Evolutionary conservation across 2,797 vertebrate genomes (phyloP), one percentile per base, ranked within the genome.

Genomic region (Chaetophractus vellerosus): DNA sequence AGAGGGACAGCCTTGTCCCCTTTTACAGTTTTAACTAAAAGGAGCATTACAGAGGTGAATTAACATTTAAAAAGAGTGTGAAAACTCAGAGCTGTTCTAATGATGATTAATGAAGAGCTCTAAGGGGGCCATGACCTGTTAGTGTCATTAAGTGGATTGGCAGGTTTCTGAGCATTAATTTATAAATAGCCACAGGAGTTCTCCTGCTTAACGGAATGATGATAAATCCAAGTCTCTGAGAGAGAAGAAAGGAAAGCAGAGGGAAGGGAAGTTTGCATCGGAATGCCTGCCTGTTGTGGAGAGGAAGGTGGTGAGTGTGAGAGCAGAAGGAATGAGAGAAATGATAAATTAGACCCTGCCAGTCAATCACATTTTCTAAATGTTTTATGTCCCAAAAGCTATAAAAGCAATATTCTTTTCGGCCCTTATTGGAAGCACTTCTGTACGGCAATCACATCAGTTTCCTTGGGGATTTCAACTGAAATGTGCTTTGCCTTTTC

Each of bases 101-200:
- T 98, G 98, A 98, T 98, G 97, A 98, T 98, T 98, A 98, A 98
- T 98, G 98, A 97, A 98, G 97, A 98, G 98, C 98, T 98, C 97
- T 98, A 98, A 98, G 98, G 98, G 97, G 98, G 98, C 97, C 97
- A 3, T 97, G 98, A 98, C 98, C 98, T 97, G 98, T 97, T 45
- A 92, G 97, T 98, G 98, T 98, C 98, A 98, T 98, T 98, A 98
- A 98, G 98, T 98, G 98, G 98, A 98, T 98, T 98, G 98, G 98
- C 98, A 98, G 98, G 98, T 98, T 98, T 98, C 98, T 98, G 96
- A 98, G 98, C 98, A 98, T 98, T 98, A 98, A 98, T 98, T 98
- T 98, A 98, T 98, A 98, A 98, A 98, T 98, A 98, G 98, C 98
- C 98, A 98, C 97, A 98, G 98, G 98, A 98, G 98, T 98, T 97